Base-by-base conservation (phyloP, 2,797 vertebrate genomes). In the Staurois parvus region DNA sequence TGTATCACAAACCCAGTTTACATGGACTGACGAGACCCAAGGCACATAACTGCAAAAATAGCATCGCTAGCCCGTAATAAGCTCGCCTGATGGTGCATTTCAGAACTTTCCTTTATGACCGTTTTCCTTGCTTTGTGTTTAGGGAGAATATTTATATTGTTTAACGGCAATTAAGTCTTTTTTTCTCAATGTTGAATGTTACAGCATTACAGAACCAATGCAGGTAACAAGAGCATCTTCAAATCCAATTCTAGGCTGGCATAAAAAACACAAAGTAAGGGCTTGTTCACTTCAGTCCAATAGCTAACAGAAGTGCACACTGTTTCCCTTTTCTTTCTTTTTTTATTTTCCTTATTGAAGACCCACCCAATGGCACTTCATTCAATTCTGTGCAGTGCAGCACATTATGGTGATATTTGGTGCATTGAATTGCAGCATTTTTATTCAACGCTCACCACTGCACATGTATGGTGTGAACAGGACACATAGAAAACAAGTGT, bases 1-100 rank as follows among this genome's bases (percentile, higher is more conserved):
- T 82, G 85, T 86, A 86, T 82, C 85, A 82, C 64, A 86, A 82
- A 77, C 73, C n/a, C 75, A 76, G 48, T 82, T 82, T 82, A 81
- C 79, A 86, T 86, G 79, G 79, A 56, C 72, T 81, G 78, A 76
- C 62, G 42, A 74, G 84, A 76, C 84, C 85, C 79, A 86, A 72
- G 85, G 85, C 84, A 76, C 59, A 66, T 17, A 26, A 66, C 32
- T 24, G 37, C 3, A 59, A 66, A 84, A 76, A 81, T 30, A 72
- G 66, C 79, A 82, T 66, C 79, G 62, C 19, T 48, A n/a, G 34
- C 59, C 79, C 74, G 10, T 70, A 45, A 77, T 82, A 72, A 82
- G 70, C 66, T 76, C 30, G 64, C 11, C 52, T 69, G 70, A 80
- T 68, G 72, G 29, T 45, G 77, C 11, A 69, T 68, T 75, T 68